Percentiles rank a stretch among this genome's conserved stretches.
Evolutionary conservation across 1,140 invertebrate genomes (phyloP).

Genomic region (Drosophila pseudoananassae): DNA sequence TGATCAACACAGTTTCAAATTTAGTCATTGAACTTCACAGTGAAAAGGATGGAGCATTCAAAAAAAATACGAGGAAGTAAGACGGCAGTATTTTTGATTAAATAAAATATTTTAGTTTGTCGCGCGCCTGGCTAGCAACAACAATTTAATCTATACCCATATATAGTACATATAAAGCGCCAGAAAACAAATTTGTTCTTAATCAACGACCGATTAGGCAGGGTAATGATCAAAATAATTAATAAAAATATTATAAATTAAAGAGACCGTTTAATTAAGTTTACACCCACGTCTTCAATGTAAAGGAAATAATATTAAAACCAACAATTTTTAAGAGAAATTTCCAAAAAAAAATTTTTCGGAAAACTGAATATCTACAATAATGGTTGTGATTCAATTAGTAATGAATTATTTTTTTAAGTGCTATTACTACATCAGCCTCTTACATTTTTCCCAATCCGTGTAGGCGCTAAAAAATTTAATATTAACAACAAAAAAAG

Average conservation of each 20-base stretch:
- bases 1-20: conserved; percentile 39
- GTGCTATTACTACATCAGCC: background rate
- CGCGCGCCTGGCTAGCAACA: conserved; percentile 42
- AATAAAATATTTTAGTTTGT: conserved; percentile 24
- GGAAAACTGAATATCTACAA: no score
- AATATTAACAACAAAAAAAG: background rate
- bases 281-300: background rate
- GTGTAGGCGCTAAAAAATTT: conserved; percentile 7
- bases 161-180: conserved; percentile 8
- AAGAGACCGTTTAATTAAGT: background rate
- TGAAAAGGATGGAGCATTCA: conserved; percentile 14
- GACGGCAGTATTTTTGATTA: conserved; percentile 7
- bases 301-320: background rate
- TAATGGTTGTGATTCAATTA: background rate
- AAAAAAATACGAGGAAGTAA: conserved; percentile 7
- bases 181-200: conserved; percentile 19
- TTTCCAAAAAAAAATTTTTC: no score
- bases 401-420: background rate
- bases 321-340: background rate
- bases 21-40: conserved; percentile 77
- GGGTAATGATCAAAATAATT: conserved; percentile 15
- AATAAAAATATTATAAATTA: background rate
- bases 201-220: conserved; percentile 41
- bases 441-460: conserved; percentile 6
- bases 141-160: conserved; percentile 25